These are phyloP conservation scores for Noctilio leporinus DNA, from an alignment of 2,113 vertebrate species.

Conservation along the genomic window DNA sequence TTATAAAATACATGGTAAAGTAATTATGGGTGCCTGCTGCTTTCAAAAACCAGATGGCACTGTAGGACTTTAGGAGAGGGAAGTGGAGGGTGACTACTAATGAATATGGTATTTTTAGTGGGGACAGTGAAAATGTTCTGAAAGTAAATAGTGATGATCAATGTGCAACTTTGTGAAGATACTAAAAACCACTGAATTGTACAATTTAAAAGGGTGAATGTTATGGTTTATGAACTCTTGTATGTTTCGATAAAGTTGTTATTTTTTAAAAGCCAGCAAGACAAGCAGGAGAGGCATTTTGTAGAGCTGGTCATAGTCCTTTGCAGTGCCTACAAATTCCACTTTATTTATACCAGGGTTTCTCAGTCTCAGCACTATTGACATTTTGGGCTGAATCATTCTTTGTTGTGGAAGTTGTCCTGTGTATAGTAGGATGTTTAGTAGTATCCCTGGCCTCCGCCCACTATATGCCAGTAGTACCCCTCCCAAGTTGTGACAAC, in stretches of 20 bases:
- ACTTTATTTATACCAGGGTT: neutral
- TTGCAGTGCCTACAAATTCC: neutral
- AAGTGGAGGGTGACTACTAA: neutral
- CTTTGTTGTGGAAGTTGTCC: neutral
- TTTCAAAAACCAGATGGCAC: constrained; percentile 73
- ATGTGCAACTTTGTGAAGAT: neutral
- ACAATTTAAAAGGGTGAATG: neutral
- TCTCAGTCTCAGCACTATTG: neutral
- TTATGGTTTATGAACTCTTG: neutral
- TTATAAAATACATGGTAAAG: neutral
- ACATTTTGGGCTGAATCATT: neutral
- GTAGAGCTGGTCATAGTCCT: neutral
- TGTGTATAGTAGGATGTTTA: neutral
- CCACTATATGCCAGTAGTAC: neutral
- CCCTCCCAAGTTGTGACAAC: neutral
- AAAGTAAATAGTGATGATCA: neutral
- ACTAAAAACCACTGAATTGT: neutral
- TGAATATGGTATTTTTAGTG: neutral
- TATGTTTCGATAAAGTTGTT: neutral
- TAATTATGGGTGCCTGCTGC: neutral
- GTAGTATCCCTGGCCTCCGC: neutral
- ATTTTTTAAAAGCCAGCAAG: neutral
- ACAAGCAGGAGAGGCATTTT: neutral
- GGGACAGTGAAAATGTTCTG: neutral
- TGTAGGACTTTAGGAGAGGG: constrained; percentile 11